Evolutionary conservation across 37 sponge, comb jelly and placozoan genomes (phyloP), one percentile per base, ranked within the genome.

Genomic region (Beroe ovata): DNA sequence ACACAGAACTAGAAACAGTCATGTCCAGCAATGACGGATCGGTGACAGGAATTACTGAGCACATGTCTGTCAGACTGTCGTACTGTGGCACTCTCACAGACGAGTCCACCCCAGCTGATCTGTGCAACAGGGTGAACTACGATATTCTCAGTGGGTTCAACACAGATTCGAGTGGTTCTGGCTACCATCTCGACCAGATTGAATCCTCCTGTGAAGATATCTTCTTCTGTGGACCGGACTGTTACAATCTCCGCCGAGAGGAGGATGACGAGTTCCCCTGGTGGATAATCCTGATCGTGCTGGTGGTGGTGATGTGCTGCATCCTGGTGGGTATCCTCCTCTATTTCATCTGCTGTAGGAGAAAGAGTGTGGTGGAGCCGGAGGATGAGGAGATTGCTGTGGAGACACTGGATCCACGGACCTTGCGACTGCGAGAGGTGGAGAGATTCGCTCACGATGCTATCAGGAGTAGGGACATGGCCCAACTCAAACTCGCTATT

Each of bases 211-310:
- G 69, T 33, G 36, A 37, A 1, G 16, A 29, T 34, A 11, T 66
- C 36, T 6, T 4, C 8, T 29, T 32, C 4, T 66, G 69, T 66
- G 36, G 18, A 33, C 36, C 29, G 36, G 30, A 66, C 4, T 66
- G 69, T 26, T 33, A 34, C 18, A 18, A 66, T 33, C 36, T 29
- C 8, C 32, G 34, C 35, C 2, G 16, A 1, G 32, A 25, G 30
- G 69, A 66, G 18, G 26, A 62, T 28, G n/a, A 18, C 4, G 69
- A 37, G 18, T 37, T 66, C 18, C 18, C 30, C 33, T 66, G 69
- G 84, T 77, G 84, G 84, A 54, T 19, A 1, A 77, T 77, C 3
- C n/a, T 77, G 0, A 6, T 77, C 38, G 41, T 77, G 23, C 54
- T 77, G 18, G 8, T 77, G 23, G 16, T 77, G n/a, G 41, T 77